Evolutionary conservation across 2,888 invertebrate genomes (phyloP).

Genomic region (Macaria notata): DNA sequence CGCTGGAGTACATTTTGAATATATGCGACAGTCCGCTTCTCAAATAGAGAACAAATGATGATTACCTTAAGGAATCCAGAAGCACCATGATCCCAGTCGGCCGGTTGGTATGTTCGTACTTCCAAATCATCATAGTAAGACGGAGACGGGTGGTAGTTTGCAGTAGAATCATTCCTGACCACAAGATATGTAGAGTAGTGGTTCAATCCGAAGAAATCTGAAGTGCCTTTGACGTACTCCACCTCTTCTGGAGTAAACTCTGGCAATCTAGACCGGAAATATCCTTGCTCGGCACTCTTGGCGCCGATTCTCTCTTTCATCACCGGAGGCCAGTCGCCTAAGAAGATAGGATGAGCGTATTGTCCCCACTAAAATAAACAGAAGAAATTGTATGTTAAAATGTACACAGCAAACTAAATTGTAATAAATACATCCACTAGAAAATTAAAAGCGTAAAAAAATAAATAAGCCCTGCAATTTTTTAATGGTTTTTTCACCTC

Average conservation of each 20-base stretch:
- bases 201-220: constrained; percentile 88
- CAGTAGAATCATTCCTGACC: constrained; percentile 49
- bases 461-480: not conserved
- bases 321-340: constrained; percentile 83
- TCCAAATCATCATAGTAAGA: constrained; percentile 46
- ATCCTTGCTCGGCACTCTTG: constrained; percentile 82
- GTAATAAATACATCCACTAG: not conserved
- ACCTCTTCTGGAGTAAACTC: constrained; percentile 83
- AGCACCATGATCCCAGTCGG: constrained; percentile 34
- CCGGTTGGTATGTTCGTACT: constrained; percentile 21
- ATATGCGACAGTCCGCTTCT: no score
- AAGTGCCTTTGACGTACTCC: constrained; percentile 73
- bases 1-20: no score
- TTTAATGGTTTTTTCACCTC: constrained; percentile 49
- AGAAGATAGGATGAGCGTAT: constrained; percentile 84
- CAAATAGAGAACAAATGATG: not conserved
- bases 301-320: constrained; percentile 80
- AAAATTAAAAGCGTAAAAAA: not conserved
- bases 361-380: constrained; percentile 64
- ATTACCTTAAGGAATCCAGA: constrained; percentile 23
- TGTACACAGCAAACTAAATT: not conserved
- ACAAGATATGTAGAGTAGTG: constrained; percentile 82
- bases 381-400: not conserved
- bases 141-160: constrained; percentile 34
- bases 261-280: constrained; percentile 80